Evolutionary conservation across 2,797 vertebrate genomes (phyloP), one percentile per base, ranked within the genome.

Genomic region (Lates japonicus): DNA sequence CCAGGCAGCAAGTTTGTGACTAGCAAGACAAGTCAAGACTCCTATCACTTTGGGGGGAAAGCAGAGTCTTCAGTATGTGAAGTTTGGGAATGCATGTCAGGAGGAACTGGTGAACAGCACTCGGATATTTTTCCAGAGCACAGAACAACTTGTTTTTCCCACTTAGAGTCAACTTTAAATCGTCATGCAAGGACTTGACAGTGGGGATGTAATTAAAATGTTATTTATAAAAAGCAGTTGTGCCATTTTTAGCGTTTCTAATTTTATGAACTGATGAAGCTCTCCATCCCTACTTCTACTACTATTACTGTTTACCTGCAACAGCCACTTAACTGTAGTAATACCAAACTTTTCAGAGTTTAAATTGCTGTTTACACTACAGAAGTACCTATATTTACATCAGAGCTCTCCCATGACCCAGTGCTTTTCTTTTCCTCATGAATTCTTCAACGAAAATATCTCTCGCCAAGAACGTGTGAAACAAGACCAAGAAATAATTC

Each of bases 1-100:
- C 37, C 70, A 78, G 76, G 78, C 74, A 54, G 60, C 31, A 35
- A 7, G 58, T 48, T 52, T 46, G 14, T 46, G 54, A 66, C 65
- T 33, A 22, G 31, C 13, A 52, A 14, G 70, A 64, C 33, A 31
- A 69, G 54, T 68, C 49, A 2, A 39, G 48, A 7, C 75, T 65
- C 39, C 20, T 4, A 2, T 48, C 0, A 7, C 74, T 78, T n/a
- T 17, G 20, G 39, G 57, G 64, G 7, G 12, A 44, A 9, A 22
- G 46, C 67, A 46, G 41, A 41, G 4, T 54, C 62, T 62, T 66
- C 48, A 11, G 13, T 16, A 1, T 48, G 12, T 70, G 2, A 60
- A 76, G 25, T 70, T 60, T 37, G 6, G 48, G 61, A 60, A 58
- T 59, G 20, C 42, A 51, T 55, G 33, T 33, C 52, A 25, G 37